A percentile compares a stretch with the other conserved stretches of the same genome.
These are phyloP conservation scores for Lagopus leucura DNA, from an alignment of 2,113 vertebrate species.

Conservation along the genomic window DNA sequence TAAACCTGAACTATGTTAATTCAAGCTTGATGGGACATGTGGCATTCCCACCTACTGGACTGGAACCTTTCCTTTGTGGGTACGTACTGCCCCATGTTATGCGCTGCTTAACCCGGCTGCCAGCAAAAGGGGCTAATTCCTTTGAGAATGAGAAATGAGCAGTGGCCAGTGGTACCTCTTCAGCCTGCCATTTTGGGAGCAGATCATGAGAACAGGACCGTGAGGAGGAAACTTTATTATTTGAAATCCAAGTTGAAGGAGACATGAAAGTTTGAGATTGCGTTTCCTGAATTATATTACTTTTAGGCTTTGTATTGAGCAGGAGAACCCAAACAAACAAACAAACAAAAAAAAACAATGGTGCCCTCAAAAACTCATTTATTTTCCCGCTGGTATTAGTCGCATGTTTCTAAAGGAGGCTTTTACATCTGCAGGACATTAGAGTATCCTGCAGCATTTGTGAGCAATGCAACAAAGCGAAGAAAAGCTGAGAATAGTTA, in stretches of 20 bases:
- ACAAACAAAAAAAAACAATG: neutral
- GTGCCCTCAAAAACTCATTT: neutral
- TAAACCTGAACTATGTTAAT: conserved; percentile 41
- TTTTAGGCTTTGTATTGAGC: neutral
- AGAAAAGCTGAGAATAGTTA: conserved; percentile 51
- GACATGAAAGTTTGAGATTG: neutral
- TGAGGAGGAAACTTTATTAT: neutral
- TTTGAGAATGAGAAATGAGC: neutral
- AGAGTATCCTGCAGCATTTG: neutral
- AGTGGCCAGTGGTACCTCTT: neutral
- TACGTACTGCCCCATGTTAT: neutral
- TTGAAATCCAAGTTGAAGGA: neutral
- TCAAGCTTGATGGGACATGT: conserved; percentile 28
- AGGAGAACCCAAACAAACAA: neutral
- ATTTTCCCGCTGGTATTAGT: neutral
- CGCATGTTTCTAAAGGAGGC: neutral
- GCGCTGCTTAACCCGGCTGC: rapidly evolving
- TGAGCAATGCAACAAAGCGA: neutral
- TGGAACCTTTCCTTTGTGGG: rapidly evolving
- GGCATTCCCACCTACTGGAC: neutral
- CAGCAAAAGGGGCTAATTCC: neutral
- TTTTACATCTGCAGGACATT: conserved; percentile 48
- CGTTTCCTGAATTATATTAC: neutral
- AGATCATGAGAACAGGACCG: neutral
- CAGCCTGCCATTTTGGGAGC: neutral